These are phyloP conservation scores for Geotria australis DNA, from an alignment of 2,797 vertebrate species.

Conservation along the genomic window DNA sequence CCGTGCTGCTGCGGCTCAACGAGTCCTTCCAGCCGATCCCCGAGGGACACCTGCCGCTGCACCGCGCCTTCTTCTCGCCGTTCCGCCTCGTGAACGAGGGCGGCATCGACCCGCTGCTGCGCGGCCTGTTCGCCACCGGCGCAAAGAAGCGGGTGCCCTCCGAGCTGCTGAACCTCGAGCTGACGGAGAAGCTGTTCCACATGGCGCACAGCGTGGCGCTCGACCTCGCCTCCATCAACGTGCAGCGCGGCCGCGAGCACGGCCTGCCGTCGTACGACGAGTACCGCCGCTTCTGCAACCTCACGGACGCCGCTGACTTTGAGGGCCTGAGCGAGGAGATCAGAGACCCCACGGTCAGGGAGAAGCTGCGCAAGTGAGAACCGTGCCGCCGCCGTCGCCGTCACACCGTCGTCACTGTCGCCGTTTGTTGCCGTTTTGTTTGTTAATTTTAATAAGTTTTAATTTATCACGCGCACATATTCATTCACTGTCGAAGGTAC, in stretches of 20 bases:
- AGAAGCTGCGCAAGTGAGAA: constrained; percentile 28
- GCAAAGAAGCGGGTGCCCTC: constrained; percentile 17
- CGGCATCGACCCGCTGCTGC: constrained; percentile 15
- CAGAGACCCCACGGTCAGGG: constrained; percentile 15
- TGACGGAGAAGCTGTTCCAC: constrained; percentile 19
- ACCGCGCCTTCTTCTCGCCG: constrained; percentile 20
- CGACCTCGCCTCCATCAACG: constrained; percentile 18
- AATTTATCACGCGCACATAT: no score
- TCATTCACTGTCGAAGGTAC: no score
- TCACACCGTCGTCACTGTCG: no score
- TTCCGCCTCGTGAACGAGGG: constrained; percentile 16
- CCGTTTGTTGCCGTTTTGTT: no score
- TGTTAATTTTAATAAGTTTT: no score
- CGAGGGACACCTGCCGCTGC: constrained; percentile 14
- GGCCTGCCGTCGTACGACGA: constrained; percentile 19
- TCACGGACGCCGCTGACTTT: constrained; percentile 13
- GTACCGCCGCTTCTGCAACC: constrained; percentile 19
- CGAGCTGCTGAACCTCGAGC: constrained; percentile 16
- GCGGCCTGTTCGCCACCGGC: constrained; percentile 13
- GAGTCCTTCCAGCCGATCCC: constrained; percentile 13
- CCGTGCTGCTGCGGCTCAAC: constrained; percentile 12
- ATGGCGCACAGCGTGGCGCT: constrained; percentile 16
- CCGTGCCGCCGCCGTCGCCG: no score
- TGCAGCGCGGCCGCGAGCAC: constrained; percentile 15
- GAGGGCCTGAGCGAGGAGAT: constrained; percentile 19